These are phyloP conservation scores for Macroramphosus scolopax DNA, from an alignment of 2,797 vertebrate genomes.

Conservation along the genomic window DNA sequence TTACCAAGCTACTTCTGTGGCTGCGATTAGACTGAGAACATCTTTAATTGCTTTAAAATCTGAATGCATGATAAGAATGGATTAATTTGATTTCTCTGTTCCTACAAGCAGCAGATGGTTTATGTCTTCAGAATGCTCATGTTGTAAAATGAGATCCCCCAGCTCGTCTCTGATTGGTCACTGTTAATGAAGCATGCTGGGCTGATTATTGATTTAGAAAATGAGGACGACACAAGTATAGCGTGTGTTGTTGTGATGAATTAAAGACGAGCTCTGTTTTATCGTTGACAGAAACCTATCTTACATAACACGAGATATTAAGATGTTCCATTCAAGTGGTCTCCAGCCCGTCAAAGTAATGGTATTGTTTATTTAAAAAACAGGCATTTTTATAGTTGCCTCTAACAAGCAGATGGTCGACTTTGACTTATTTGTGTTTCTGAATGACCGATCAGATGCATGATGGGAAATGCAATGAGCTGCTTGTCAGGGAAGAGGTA, in stretches of 20 bases:
- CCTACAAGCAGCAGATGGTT: constrained; percentile 99
- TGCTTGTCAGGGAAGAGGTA: constrained; percentile 97
- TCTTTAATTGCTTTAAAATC: constrained; percentile 99
- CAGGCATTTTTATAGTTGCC: constrained; percentile 98
- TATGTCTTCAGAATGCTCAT: constrained; percentile 99
- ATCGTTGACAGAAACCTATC: constrained; percentile 90
- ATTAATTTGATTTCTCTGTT: constrained; percentile 99
- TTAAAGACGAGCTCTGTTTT: constrained; percentile 97
- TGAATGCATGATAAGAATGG: constrained; percentile 99
- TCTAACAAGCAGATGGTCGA: constrained; percentile 99
- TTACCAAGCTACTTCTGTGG: constrained; percentile 97
- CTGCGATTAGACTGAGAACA: constrained; percentile 99
- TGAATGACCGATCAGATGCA: constrained; percentile 99
- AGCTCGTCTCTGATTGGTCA: constrained; percentile 99
- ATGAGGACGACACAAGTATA: constrained; percentile 99
- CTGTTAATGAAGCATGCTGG: constrained; percentile 99
- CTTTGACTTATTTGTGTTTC: constrained; percentile 99
- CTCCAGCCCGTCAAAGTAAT: constrained; percentile 94
- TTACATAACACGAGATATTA: constrained; percentile 97
- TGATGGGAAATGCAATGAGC: constrained; percentile 99
- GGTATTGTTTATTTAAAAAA: constrained; percentile 98
- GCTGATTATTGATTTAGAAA: constrained; percentile 99
- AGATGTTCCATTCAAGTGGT: constrained; percentile 97
- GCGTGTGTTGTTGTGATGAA: constrained; percentile 98
- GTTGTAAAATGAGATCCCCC: constrained; percentile 99